phyloP scores from a whole-genome alignment of 2,888 invertebrate species.

The Ophion obscuratus region DNA sequence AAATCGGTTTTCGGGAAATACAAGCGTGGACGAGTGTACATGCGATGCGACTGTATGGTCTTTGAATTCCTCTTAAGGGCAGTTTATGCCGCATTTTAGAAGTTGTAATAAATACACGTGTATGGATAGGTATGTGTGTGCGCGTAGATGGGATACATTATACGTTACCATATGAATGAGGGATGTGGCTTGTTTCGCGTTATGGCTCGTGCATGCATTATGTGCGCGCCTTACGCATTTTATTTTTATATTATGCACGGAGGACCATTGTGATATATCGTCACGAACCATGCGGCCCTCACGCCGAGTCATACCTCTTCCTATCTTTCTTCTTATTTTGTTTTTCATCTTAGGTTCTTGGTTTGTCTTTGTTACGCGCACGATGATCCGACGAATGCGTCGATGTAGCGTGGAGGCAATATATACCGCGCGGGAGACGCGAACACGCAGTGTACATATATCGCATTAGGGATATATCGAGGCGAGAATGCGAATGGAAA shows the following conservation, averaged over 20 bases:
- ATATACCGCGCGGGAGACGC: constrained; percentile 20
- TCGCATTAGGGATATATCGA: constrained; percentile 22
- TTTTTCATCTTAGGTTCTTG: constrained; percentile 1
- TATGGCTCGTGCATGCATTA: constrained; percentile 23
- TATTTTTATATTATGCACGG: constrained; percentile 45
- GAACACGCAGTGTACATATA: constrained; percentile 23
- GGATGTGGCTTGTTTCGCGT: constrained; percentile 51
- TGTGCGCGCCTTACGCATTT: constrained; percentile 50
- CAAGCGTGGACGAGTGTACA: constrained; percentile 1
- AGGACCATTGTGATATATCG: constrained; percentile 36
- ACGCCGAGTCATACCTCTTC: constrained; percentile 16
- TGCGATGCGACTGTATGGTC: constrained; percentile 46
- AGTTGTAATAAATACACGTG: neutral
- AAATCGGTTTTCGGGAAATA: constrained; percentile 52
- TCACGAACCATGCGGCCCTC: constrained; percentile 3
- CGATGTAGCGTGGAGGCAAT: constrained; percentile 15
- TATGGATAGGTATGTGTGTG: neutral
- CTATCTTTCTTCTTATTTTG: neutral
- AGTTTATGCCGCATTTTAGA: constrained; percentile 44
- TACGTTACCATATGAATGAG: constrained; percentile 37
- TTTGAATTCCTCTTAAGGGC: constrained; percentile 55
- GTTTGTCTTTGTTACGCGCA: constrained; percentile 36
- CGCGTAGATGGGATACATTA: constrained; percentile 12
- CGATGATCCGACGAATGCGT: constrained; percentile 43
- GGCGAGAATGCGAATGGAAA: constrained; percentile 65